Percentiles rank a stretch among this genome's conserved stretches.
These are phyloP conservation scores for Zoanthus sociatus DNA, from an alignment of 92 coral and sea anemone genomes.

Conservation along the genomic window DNA sequence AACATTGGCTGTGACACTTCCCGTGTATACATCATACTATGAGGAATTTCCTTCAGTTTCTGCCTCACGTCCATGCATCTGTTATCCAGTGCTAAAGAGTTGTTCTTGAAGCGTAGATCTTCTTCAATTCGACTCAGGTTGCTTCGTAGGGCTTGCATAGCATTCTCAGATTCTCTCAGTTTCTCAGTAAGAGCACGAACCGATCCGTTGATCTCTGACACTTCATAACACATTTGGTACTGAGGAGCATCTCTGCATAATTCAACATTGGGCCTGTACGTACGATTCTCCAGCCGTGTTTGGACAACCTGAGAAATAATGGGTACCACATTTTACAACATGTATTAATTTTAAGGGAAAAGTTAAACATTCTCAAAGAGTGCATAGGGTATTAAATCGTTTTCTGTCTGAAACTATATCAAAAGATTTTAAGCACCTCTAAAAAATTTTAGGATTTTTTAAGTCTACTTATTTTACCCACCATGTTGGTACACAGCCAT, in stretches of 20 bases:
- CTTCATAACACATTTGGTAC: slow-evolving; percentile 97
- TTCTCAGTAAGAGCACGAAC: slow-evolving; percentile 93
- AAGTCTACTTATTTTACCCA: too few species aligned
- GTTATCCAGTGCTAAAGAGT: slow-evolving; percentile 94
- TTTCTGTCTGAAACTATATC: too few species aligned
- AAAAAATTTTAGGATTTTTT: too few species aligned
- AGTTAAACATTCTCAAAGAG: too few species aligned
- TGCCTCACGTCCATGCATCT: slow-evolving; percentile 92
- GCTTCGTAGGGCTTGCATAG: slow-evolving; percentile 87
- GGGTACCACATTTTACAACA: too few species aligned
- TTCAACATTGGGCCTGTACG: slow-evolving; percentile 92
- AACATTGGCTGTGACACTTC: slow-evolving; percentile 51
- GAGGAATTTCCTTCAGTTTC: slow-evolving; percentile 94
- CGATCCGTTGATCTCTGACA: slow-evolving; percentile 92
- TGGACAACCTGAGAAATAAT: slow-evolving; percentile 82
- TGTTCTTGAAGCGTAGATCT: slow-evolving; percentile 90
- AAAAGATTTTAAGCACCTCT: too few species aligned
- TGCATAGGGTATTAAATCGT: too few species aligned
- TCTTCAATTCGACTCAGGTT: slow-evolving; percentile 91
- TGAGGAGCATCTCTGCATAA: slow-evolving; percentile 93
- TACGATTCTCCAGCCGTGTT: slow-evolving; percentile 98
- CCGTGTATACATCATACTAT: slow-evolving; percentile 84
- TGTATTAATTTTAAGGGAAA: too few species aligned
- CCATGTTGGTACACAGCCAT: too few species aligned
- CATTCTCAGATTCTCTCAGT: slow-evolving; percentile 91